Evolutionary conservation across 2,888 invertebrate genomes (phyloP), one percentile per base, ranked within the genome.

Genomic region (Mystacides longicornis): DNA sequence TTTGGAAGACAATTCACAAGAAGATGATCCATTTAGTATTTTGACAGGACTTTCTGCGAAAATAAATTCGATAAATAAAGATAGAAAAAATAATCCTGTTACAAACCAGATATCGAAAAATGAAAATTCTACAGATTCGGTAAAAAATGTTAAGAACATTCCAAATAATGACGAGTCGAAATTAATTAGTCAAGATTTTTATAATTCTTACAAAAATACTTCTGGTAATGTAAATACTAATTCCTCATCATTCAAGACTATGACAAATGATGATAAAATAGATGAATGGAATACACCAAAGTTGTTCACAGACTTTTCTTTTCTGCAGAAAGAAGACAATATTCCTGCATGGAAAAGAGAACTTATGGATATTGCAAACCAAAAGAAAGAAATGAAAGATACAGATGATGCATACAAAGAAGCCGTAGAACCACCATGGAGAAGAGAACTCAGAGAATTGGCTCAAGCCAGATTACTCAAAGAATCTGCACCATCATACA

Each of bases 361-460:
- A 37, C 37, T 63, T 7, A 48, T 59, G 31, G 62, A 62, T 27
- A 62, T 62, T 3, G 57, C 62, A 5, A 54, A 49, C 5, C 69
- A 71, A 64, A 75, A 74, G 66, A 73, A 72, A 45, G 68, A 73
- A 20, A 74, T 73, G 60, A 75, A 74, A 60, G 75, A 73, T 42
- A 76, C 76, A 54, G 74, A 72, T 58, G 73, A 73, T 49, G 77
- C 76, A 51, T 69, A 73, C 2, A 62, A 64, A 5, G 75, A 74
- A 62, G 61, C 67, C 2, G 69, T 71, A 2, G 77, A 77, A 58
- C 77, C 70, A 31, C 70, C 76, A 56, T 77, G 77, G 77, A 71
- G 77, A 45, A 75, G 72, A 52, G 77, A 77, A 60, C 67, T 77
- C 1, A 68, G 77, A 62, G 77, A 77, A 62, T 75, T 77, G 57